Evolutionary conservation across 2,113 vertebrate species (phyloP), one percentile per base, ranked within the genome.

Genomic region (Thymallus thymallus): DNA sequence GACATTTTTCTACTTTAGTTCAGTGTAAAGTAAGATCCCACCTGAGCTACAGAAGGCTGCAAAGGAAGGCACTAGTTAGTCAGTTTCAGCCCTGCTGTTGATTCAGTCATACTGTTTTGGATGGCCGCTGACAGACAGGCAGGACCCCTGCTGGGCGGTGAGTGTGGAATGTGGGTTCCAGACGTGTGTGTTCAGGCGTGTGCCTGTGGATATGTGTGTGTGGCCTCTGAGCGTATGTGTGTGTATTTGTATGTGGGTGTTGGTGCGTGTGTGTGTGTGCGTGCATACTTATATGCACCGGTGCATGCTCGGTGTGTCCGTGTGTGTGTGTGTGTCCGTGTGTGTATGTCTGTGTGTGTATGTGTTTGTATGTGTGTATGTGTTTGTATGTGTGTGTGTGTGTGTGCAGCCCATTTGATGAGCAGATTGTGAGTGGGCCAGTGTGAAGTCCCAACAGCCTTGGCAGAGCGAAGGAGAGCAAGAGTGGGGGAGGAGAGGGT

Each of bases 371-470:
- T 48, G 35, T 63, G 35, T 71, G 46, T 63, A 71, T 74, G 76
- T n/a, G 76, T n/a, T 72, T 72, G 65, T 58, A 70, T 77, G 46
- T 56, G 55, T 20, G 48, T 71, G 56, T 46, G 18, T 67, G 56
- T 76, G 55, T 71, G 68, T 32, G 72, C 1, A 16, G 56, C 18
- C 48, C 68, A 72, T n/a, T 72, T 73, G 74, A 80, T 71, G 72
- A 86, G 74, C 87, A 87, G 87, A 80, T 79, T 78, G 83, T 84
- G 86, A 89, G 87, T 87, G 86, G 86, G 90, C 61, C 55, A 77
- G 83, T 76, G 72, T 82, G 79, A 88, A 83, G 76, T 79, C 78
- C 71, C 75, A 81, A 58, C 69, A 69, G 35, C 69, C 48, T 71
- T 16, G 32, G 66, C 56, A 61, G 41, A 68, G 66, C 56, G 66